Base-by-base conservation (phyloP, 2,888 invertebrate genomes). In the Emmelina monodactyla region DNA sequence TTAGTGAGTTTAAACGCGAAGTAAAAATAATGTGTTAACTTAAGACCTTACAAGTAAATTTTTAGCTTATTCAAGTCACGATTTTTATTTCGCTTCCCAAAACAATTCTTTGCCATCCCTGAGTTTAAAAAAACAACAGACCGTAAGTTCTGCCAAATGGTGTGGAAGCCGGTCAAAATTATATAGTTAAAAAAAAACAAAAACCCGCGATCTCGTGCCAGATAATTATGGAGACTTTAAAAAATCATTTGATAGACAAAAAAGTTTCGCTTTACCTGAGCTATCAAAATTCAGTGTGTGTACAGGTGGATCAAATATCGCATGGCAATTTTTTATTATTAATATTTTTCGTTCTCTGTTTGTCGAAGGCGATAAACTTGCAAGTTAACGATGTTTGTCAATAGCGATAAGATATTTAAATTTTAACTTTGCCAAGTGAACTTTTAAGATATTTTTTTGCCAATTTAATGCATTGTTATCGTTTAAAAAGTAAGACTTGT, bases 181-280 rank as follows among this genome's bases (percentile, higher is more conserved):
- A 14, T 29, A 5, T 13, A 46, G 55, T 49, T 53, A 48, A 43
- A 64, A 68, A 71, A 73, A 76, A 75, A 72, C 64, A 52, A 56
- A 29, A 29, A 12, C 12, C 29, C 53, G 64, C 72, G 76, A 76
- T 76, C 75, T 72, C 68, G 70, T 65, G 71, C 59, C 64, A 55
- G 76, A 76, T 79, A 75, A 76, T 79, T 75, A 73, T 14, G 9
- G 29, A 67, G 70, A 71, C 53, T 62, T 67, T 58, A 65, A 56
- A 59, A 65, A 68, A 66, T 62, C 61, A 60, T 64, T 67, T 69
- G 62, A 62, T 65, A 58, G 44, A 48, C 52, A 55, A 69, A 66
- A 69, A 72, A 55, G 59, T 66, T 70, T 68, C 55, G 64, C 62
- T 54, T 70, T 79, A 79, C 78, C 78, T 79, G 76, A 58, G 61